Base-by-base conservation (phyloP, 2,113 vertebrate species). In the Eira barbara region DNA sequence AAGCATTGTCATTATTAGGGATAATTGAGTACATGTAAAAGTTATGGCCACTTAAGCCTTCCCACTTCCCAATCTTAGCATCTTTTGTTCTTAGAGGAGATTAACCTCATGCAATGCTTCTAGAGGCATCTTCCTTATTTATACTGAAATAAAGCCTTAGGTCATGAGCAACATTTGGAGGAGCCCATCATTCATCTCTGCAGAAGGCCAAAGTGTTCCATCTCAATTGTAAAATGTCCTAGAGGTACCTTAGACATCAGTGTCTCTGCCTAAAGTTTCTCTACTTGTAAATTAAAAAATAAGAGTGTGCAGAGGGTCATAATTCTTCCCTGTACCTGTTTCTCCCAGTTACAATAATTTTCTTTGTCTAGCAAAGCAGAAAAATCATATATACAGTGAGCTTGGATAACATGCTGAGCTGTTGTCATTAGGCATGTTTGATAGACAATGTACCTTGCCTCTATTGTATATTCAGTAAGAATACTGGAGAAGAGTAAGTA, bases 291-390 rank as follows among this genome's bases (percentile, higher is more conserved):
- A 98, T 98, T 91, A 97, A 84, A 97, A 98, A 98, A 81, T 39
- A 96, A 98, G 97, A 92, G 47, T 74, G 87, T 76, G 59, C n/a
- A 45, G 76, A 93, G 0, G 17, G 21, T 86, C 98, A 91, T 98
- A 98, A 98, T 94, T 98, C 95, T 98, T 83, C 0, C 92, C 94
- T 88, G 63, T 96, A 76, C 67, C 95, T 81, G 74, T 98, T 97
- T 98, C 57, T 92, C 45, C 78, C 91, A 52, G 81, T 95, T 96
- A 96, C 47, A 98, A 96, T 98, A 97, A 98, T 98, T 98, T 98
- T 97, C 65, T 91, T 97, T 98, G 97, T 97, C 86, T 98, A 97
- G 71, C 47, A 95, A 95, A 97, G 71, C 47, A 96, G 85, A 61
- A 80, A 14, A 10, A 96, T 98, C 98, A 98, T 96, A 97, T 91